Conservation (phyloP, 2,888 invertebrate species). For the Euproctis similis region DNA sequence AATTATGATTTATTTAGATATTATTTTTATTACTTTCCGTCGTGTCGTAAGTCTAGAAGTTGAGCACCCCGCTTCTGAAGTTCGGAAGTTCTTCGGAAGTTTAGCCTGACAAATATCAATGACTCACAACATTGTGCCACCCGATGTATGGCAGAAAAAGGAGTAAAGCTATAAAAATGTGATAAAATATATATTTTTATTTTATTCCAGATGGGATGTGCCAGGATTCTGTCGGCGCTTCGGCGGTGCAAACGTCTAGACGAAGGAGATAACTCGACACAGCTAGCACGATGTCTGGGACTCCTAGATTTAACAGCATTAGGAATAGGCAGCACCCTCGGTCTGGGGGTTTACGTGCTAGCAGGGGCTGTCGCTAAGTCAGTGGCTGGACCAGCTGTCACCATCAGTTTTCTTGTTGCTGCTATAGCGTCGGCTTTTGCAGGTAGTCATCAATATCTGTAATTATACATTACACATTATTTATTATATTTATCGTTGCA, state of each 20-base stretch:
- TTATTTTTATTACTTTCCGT: too few relatives aligned
- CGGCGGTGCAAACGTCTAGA: slow-evolving; percentile 68
- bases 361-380: slow-evolving; percentile 92
- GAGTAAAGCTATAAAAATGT: too few relatives aligned
- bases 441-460: too few relatives aligned
- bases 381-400: slow-evolving; percentile 93
- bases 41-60: too few relatives aligned
- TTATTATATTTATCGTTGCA: too few relatives aligned
- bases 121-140: too few relatives aligned
- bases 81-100: too few relatives aligned
- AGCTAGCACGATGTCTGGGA: slow-evolving; percentile 81
- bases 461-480: too few relatives aligned
- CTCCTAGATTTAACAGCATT: slow-evolving; percentile 90
- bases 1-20: too few relatives aligned
- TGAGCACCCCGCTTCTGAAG: too few relatives aligned
- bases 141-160: too few relatives aligned
- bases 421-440: slow-evolving; percentile 95
- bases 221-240: slow-evolving; percentile 40
- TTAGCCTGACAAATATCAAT: too few relatives aligned
- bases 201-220: slow-evolving; percentile 50
- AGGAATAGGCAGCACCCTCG: slow-evolving; percentile 91
- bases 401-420: slow-evolving; percentile 92
- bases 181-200: background rate
- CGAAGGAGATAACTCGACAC: slow-evolving; percentile 52
- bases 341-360: slow-evolving; percentile 95